Percentiles rank a stretch among this genome's conserved stretches.
Conservation (phyloP, 1,140 invertebrate genomes). For the Trinorchestia longiramus region DNA sequence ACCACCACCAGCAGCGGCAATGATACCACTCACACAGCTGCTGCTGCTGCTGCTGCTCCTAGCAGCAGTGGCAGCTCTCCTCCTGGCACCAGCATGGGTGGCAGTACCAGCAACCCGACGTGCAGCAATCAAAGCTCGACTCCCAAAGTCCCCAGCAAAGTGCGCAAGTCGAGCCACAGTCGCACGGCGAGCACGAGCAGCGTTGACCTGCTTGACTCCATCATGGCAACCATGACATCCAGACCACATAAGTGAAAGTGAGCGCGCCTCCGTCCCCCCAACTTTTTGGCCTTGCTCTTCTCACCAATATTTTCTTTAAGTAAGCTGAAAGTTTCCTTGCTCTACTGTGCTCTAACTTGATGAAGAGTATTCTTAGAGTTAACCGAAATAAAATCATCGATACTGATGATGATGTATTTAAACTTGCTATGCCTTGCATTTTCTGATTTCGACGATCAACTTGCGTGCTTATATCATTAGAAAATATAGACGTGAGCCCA, state of each 20-base stretch:
- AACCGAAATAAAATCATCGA: neutral
- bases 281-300: neutral
- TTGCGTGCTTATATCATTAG: neutral
- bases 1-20: neutral
- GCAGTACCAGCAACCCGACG: neutral
- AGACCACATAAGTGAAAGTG: slow-evolving; percentile 28
- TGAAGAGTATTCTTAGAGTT: neutral
- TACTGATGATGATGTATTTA: neutral
- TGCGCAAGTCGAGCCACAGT: neutral
- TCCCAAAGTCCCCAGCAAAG: neutral
- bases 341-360: neutral
- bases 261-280: neutral
- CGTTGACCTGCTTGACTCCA: slow-evolving; percentile 43
- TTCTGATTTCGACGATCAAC: neutral
- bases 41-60: neutral
- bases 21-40: neutral
- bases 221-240: slow-evolving; percentile 29
- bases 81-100: neutral
- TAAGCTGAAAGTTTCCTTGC: neutral
- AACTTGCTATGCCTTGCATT: neutral
- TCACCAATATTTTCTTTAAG: neutral
- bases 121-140: neutral
- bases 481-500: neutral
- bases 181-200: slow-evolving; percentile 3
- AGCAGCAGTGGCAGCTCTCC: neutral